Evolutionary conservation across 2,113 vertebrate genomes (phyloP).

Genomic region (Morone chrysops): DNA sequence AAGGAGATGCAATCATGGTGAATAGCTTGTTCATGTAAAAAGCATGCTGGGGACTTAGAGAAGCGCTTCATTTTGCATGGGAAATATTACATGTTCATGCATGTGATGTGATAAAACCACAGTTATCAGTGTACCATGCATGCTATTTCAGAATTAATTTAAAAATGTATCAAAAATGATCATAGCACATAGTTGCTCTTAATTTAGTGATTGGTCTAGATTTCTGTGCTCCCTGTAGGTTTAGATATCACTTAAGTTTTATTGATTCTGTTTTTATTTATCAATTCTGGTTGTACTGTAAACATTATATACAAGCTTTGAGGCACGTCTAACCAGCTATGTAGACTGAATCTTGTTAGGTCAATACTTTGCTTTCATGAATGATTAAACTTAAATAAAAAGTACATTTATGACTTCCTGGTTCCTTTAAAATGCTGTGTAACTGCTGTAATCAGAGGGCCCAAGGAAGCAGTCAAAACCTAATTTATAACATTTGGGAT

Average conservation of each 20-base stretch:
- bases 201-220: background rate
- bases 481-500: background rate
- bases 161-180: background rate
- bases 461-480: background rate
- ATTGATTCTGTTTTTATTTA: background rate
- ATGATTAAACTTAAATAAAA: background rate
- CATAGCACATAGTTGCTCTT: background rate
- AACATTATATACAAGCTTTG: background rate
- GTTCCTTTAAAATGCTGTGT: background rate
- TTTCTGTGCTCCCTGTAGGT: background rate
- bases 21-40: slow-evolving; percentile 63
- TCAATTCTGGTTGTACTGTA: background rate
- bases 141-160: slow-evolving; percentile 16
- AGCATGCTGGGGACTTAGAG: slow-evolving; percentile 62
- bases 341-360: background rate
- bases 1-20: slow-evolving; percentile 70
- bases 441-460: background rate
- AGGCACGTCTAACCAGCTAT: background rate
- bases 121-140: slow-evolving; percentile 26
- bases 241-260: background rate
- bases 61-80: slow-evolving; percentile 57
- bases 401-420: background rate
- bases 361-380: background rate
- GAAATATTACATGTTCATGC: slow-evolving; percentile 39
- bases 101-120: slow-evolving; percentile 43